Conservation (phyloP, 2,113 vertebrate genomes). For the Catagonus wagneri region DNA sequence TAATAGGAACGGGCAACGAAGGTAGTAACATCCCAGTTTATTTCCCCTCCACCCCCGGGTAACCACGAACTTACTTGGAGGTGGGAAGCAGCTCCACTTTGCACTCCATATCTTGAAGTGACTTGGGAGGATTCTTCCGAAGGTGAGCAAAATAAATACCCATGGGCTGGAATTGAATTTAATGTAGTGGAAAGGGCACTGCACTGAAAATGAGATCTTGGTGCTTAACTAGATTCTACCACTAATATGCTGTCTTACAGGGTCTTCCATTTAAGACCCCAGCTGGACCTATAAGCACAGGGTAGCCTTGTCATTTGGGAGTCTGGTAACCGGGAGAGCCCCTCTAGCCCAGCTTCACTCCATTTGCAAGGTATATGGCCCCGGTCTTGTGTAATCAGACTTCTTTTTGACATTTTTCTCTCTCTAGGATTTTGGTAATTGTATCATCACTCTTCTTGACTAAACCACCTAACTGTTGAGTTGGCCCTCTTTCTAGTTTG, state of each 20-base stretch:
- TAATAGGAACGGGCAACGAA: not conserved
- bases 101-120: not conserved
- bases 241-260: not conserved
- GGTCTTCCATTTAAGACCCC: not conserved
- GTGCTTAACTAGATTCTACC: not conserved
- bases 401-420: not conserved
- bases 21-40: not conserved
- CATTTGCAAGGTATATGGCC: not conserved
- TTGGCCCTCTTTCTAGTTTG: not conserved
- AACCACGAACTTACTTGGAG: not conserved
- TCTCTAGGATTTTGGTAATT: not conserved
- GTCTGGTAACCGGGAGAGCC: not conserved
- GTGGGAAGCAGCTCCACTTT: not conserved
- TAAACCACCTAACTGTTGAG: not conserved
- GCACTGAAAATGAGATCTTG: not conserved
- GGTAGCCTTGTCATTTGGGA: not conserved
- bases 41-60: not conserved
- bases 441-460: not conserved
- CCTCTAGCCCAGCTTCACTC: not conserved
- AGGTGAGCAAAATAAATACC: not conserved
- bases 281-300: not conserved
- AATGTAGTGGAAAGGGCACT: not conserved
- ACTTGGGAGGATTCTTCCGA: not conserved
- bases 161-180: not conserved
- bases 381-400: not conserved